Conservation (phyloP, 2,797 vertebrate genomes). For the Myripristis jacobus region DNA sequence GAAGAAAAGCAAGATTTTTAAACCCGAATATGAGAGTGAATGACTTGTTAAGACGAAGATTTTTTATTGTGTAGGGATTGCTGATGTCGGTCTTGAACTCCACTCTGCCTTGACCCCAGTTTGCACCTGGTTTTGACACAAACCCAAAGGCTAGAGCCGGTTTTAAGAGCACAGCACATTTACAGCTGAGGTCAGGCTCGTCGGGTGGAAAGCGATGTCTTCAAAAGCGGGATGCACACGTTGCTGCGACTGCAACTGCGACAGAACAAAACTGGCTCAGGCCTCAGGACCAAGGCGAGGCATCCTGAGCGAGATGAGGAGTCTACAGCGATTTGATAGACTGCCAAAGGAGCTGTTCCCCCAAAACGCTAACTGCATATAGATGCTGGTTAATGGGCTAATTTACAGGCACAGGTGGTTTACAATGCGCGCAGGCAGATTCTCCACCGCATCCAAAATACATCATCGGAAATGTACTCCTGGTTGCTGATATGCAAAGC, state of each 20-base stretch:
- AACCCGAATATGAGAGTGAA: too few species aligned
- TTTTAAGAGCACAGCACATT: conserved; percentile 19
- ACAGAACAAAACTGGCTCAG: neutral
- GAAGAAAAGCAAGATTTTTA: too few species aligned
- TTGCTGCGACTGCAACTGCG: conserved; percentile 67
- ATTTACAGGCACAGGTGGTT: conserved; percentile 79
- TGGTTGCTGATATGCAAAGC: conserved; percentile 55
- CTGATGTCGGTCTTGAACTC: too few species aligned
- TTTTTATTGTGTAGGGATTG: too few species aligned
- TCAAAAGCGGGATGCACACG: conserved; percentile 41
- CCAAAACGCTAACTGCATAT: conserved; percentile 69
- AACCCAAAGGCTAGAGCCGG: neutral
- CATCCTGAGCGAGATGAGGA: conserved; percentile 61
- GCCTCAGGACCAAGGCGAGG: conserved; percentile 49
- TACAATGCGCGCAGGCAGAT: conserved; percentile 59
- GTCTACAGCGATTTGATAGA: conserved; percentile 66
- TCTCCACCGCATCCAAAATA: conserved; percentile 62
- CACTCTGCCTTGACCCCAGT: neutral
- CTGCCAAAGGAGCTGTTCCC: conserved; percentile 66
- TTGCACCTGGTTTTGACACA: neutral
- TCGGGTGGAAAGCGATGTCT: conserved; percentile 33
- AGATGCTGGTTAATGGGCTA: conserved; percentile 78
- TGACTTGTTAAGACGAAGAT: too few species aligned
- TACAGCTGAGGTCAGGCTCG: neutral
- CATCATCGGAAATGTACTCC: conserved; percentile 64